Evolutionary conservation across 2,797 vertebrate species (phyloP).

Genomic region (Anguilla anguilla): DNA sequence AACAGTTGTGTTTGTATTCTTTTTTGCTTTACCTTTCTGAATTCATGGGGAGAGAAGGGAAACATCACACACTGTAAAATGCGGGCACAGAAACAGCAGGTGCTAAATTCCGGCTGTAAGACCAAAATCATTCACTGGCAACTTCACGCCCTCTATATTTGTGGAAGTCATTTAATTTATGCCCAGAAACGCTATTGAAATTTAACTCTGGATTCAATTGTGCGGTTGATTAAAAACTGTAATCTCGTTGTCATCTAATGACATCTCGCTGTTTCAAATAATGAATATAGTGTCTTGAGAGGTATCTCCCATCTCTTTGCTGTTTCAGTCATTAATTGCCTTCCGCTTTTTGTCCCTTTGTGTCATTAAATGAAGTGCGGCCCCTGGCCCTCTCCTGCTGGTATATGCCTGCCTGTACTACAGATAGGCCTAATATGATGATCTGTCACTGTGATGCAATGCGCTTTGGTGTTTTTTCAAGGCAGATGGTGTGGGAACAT

Average conservation of each 20-base stretch:
- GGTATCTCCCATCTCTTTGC: neutral
- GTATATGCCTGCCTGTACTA: neutral
- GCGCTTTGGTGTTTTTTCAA: neutral
- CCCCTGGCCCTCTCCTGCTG: neutral
- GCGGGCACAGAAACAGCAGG: neutral
- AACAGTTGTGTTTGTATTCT: neutral
- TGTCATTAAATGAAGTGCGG: neutral
- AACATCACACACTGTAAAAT: neutral
- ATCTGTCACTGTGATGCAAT: neutral
- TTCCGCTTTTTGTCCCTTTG: neutral
- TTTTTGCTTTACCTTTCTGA: neutral
- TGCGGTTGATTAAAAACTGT: neutral
- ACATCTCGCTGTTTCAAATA: neutral
- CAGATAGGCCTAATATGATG: neutral
- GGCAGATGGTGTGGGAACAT: neutral
- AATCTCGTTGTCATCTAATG: neutral
- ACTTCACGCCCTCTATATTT: neutral
- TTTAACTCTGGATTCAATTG: neutral
- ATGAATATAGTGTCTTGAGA: neutral
- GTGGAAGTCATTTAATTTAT: neutral
- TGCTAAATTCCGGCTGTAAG: neutral
- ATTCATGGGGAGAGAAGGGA: neutral
- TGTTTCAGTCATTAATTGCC: slow-evolving; percentile 9
- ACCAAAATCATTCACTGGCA: neutral
- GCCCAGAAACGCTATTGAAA: neutral